These are phyloP conservation scores for Drosophila peninsularis DNA, from an alignment of 2,888 invertebrate species.

Conservation along the genomic window DNA sequence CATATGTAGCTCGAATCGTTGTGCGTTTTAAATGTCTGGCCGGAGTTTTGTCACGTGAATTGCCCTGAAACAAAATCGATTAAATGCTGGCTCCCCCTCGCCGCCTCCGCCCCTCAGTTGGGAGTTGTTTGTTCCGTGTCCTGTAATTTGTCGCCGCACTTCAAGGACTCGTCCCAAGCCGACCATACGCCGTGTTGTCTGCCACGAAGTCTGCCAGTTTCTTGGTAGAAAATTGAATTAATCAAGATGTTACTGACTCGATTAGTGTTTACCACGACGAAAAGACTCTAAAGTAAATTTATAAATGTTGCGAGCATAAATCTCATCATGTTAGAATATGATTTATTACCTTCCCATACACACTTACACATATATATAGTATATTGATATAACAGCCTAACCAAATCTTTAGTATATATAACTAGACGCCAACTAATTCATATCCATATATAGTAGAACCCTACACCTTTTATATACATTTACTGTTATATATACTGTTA, in stretches of 20 bases:
- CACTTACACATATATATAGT: background rate
- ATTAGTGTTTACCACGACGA: constrained; percentile 26
- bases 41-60: constrained; percentile 51
- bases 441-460: constrained; percentile 23
- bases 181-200: constrained; percentile 10
- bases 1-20: constrained; percentile 68
- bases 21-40: constrained; percentile 41
- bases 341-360: constrained; percentile 36
- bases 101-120: background rate
- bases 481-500: background rate
- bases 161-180: constrained; percentile 21
- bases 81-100: constrained; percentile 38
- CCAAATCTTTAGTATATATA: constrained; percentile 15
- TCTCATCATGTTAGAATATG: constrained; percentile 8
- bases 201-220: constrained; percentile 26
- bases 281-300: constrained; percentile 16
- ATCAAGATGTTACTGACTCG: constrained; percentile 38
- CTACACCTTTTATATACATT: constrained; percentile 25
- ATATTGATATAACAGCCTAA: constrained; percentile 21
- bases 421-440: constrained; percentile 35
- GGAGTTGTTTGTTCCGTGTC: constrained; percentile 46
- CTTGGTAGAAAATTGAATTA: constrained; percentile 37
- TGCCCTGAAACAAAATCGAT: constrained; percentile 71
- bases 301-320: background rate
- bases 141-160: constrained; percentile 70